Base-by-base conservation (phyloP, 2,797 vertebrate genomes). In the Coranthus polyacanthus region DNA sequence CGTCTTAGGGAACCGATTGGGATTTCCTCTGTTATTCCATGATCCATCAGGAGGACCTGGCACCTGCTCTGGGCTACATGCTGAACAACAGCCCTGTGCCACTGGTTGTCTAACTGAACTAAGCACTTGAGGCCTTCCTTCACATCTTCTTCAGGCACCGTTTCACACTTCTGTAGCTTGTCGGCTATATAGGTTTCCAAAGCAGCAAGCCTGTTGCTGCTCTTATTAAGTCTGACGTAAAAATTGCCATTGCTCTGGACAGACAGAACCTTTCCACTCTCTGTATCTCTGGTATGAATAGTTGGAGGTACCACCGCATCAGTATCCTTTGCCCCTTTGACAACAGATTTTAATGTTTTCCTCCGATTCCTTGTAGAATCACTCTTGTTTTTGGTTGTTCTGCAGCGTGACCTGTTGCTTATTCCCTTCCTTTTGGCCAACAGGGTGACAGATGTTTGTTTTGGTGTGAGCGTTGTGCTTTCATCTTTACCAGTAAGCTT, bases 31-130 rank as follows among this genome's bases (percentile, higher is more conserved):
- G 10, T 79, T 0, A 9, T 79, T 45, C 93, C 95, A 56, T 80
- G 76, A 88, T 96, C 95, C 56, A 95, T 26, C 9, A 95, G 89
- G 49, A 94, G 86, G 24, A 94, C 93, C 12, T 84, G 62, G 61
- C 91, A 85, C 66, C 79, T 79, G 16, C 72, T 80, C 29, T 80
- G 45, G 10, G 38, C 61, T 4, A 73, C 75, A 34, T 88, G 72
- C 46, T 89, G 65, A 54, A 95, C 87, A 75, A 88, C 75, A 32
- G 92, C 92, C 61, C 93, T 83, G 74, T 88, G 82, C 93, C 94
- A 95, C 34, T 67, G 71, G 1, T 76, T 72, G 34, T 70, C 82
- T 24, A 87, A 93, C 41, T 94, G 90, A 62, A 84, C 79, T 75
- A 96, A 81, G 42, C 94, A 96, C 52, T 88, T 79, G 24, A 94